Evolutionary conservation across 2,797 vertebrate species (phyloP).

Genomic region (Sebastes alutus): DNA sequence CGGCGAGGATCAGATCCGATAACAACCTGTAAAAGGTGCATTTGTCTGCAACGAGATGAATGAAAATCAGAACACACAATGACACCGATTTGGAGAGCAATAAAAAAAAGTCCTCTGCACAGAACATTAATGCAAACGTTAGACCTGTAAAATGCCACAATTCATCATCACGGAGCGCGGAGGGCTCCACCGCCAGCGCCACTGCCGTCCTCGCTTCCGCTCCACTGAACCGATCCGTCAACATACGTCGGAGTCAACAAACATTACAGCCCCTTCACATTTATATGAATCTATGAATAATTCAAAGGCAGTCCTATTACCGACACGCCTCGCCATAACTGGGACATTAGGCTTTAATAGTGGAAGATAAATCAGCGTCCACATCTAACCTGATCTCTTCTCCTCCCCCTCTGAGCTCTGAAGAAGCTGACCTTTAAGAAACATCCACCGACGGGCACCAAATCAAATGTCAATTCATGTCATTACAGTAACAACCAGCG

Average conservation of each 20-base stretch:
- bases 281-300: conserved; percentile 8
- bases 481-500: too few species aligned
- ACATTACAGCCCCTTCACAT: neutral
- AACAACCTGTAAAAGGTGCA: neutral
- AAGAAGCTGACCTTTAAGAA: conserved; percentile 33
- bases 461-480: neutral
- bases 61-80: neutral
- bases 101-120: neutral
- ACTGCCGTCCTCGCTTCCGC: neutral
- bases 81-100: neutral
- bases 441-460: neutral
- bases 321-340: neutral
- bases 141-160: neutral
- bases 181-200: too few species aligned
- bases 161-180: neutral
- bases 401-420: neutral
- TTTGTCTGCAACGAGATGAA: neutral
- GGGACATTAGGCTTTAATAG: neutral
- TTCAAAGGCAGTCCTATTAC: conserved; percentile 4
- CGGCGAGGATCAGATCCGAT: neutral
- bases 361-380: conserved; percentile 3
- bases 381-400: neutral
- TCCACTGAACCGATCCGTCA: neutral
- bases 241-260: conserved; percentile 9
- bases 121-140: neutral